Evolutionary conservation across 2,113 vertebrate genomes (phyloP).

Genomic region (Archocentrus centrarchus): DNA sequence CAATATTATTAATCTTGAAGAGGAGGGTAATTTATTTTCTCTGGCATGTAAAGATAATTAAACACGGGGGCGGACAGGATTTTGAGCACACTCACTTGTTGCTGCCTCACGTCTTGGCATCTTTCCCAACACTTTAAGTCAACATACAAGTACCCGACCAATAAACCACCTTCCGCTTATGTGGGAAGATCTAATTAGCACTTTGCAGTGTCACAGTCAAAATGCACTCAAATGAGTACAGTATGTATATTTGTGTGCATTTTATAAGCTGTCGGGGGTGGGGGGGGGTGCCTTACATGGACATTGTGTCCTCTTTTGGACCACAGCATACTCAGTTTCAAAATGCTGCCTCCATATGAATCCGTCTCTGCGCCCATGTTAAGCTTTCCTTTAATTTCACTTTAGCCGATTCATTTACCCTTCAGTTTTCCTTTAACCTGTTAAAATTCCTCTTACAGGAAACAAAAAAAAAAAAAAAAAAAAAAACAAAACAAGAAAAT

Average conservation of each 20-base stretch:
- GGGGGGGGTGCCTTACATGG: background rate
- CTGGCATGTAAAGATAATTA: slow-evolving; percentile 71
- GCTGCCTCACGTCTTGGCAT: slow-evolving; percentile 49
- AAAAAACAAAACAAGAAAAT: background rate
- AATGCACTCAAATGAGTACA: slow-evolving; percentile 23
- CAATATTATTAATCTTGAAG: slow-evolving; percentile 67
- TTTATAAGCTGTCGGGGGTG: background rate
- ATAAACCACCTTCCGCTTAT: slow-evolving; percentile 24
- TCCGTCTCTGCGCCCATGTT: background rate
- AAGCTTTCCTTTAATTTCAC: slow-evolving; percentile 23
- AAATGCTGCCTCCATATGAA: background rate
- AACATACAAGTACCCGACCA: slow-evolving; percentile 54
- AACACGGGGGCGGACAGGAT: slow-evolving; percentile 37
- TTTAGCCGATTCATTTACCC: slow-evolving; percentile 5
- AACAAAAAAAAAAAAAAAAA: too few species aligned
- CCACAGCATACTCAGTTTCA: background rate
- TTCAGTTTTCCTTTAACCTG: background rate
- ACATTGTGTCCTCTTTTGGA: background rate
- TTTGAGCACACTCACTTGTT: slow-evolving; percentile 39
- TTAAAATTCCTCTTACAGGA: background rate
- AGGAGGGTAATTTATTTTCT: slow-evolving; percentile 73
- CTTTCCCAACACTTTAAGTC: slow-evolving; percentile 45
- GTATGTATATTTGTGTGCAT: slow-evolving; percentile 2
- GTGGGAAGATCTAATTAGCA: slow-evolving; percentile 19
- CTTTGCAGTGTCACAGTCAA: slow-evolving; percentile 26